Base-by-base conservation (phyloP, 2,797 vertebrate species). In the Macrochelys suwanniensis region DNA sequence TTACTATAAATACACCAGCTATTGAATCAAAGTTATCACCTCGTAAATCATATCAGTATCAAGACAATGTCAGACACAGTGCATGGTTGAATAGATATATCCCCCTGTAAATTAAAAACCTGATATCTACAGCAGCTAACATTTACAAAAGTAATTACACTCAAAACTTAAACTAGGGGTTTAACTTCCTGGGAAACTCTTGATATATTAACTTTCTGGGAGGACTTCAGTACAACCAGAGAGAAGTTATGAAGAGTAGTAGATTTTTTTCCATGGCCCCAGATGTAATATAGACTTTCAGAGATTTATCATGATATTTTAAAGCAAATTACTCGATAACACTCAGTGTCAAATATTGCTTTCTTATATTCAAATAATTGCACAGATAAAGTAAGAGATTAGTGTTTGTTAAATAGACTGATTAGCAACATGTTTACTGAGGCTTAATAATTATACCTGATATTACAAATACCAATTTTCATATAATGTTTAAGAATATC, bases 11-110 rank as follows among this genome's bases (percentile, higher is more conserved):
- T 71, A 54, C 83, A 94, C 91, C 71, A 92, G 89, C 89, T 95
- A 95, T 74, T 94, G 93, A 97, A 96, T 97, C 96, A 95, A 97
- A 98, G 86, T 89, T 95, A 97, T 95, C 90, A 92, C 87, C 90
- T 74, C 50, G 4, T 96, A 97, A 98, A 97, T 98, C 87, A 94
- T 74, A 95, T n/a, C 85, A 95, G 80, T 91, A 95, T 97, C 92
- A 94, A 95, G 89, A 53, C 79, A 8, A 8, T 95, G 93, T 87
- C 87, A 90, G 74, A 96, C 81, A 95, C 3, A 91, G 76, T 83
- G 84, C 82, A 88, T 53, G 71, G 88, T 19, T 97, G 89, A 97
- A 94, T 61, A 97, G 95, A 87, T 96, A 93, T 88, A 97, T 96
- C 88, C 89, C 68, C n/a, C 5, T 0, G 57, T 84, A 98, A 97